phyloP scores from a whole-genome alignment of 2,888 invertebrate species.

The Limulus polyphemus region DNA sequence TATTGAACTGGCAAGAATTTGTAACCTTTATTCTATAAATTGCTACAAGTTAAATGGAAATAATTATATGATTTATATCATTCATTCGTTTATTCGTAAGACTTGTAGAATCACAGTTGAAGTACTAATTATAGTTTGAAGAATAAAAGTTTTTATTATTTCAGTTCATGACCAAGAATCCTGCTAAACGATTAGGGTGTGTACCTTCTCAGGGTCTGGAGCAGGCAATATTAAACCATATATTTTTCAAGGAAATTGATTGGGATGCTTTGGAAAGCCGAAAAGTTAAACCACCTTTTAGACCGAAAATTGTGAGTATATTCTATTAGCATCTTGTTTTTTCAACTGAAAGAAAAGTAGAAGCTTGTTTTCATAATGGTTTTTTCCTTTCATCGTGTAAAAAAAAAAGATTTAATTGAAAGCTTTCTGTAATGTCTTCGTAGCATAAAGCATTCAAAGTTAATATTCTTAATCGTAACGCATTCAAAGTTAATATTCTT shows the following conservation, averaged over 20 bases:
- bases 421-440: too few relatives aligned
- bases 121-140: too few relatives aligned
- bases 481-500: too few relatives aligned
- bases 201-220: slow-evolving; percentile 56
- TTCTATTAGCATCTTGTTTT: neutral
- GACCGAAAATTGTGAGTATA: slow-evolving; percentile 82
- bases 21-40: too few relatives aligned
- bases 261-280: slow-evolving; percentile 88
- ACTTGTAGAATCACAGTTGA: too few relatives aligned
- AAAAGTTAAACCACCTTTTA: slow-evolving; percentile 90
- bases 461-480: too few relatives aligned
- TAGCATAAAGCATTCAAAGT: too few relatives aligned
- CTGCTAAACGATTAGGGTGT: slow-evolving; percentile 85
- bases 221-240: slow-evolving; percentile 75
- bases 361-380: neutral
- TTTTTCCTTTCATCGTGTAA: neutral
- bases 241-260: slow-evolving; percentile 83
- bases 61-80: too few relatives aligned
- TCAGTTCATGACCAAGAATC: slow-evolving; percentile 96
- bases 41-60: too few relatives aligned
- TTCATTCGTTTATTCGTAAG: too few relatives aligned
- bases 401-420: too few relatives aligned
- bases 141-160: neutral
- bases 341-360: neutral
- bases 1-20: too few relatives aligned